Percentiles rank a stretch among this genome's conserved stretches.
Evolutionary conservation across 2,888 invertebrate species (phyloP).

Genomic region (Rotaria macrura): DNA sequence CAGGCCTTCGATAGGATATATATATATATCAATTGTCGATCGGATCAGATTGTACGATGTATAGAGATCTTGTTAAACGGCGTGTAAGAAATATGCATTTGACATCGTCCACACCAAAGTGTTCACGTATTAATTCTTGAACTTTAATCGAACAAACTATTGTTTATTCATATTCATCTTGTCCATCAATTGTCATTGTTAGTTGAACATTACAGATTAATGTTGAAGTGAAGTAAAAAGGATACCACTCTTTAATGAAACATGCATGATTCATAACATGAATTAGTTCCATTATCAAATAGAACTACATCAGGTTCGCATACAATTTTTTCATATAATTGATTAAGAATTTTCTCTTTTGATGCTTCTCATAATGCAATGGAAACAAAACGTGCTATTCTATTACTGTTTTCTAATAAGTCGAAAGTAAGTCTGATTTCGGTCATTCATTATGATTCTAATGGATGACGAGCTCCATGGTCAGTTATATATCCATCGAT

Average conservation of each 20-base stretch:
- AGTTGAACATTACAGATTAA: background rate
- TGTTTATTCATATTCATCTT: slow-evolving; percentile 1
- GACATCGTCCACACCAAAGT: background rate
- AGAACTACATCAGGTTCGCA: background rate
- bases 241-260: background rate
- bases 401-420: background rate
- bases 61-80: background rate
- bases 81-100: background rate
- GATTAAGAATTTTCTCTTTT: background rate
- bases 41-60: slow-evolving; percentile 9
- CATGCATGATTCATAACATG: background rate
- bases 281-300: background rate
- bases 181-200: slow-evolving; percentile 1
- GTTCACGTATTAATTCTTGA: background rate
- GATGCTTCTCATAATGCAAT: background rate
- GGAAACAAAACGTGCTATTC: background rate
- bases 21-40: slow-evolving; percentile 29
- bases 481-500: background rate
- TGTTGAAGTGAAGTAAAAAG: background rate
- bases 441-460: background rate
- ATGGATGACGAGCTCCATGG: background rate
- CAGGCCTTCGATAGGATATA: slow-evolving; percentile 34
- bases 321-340: background rate
- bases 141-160: background rate
- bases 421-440: background rate